These are phyloP conservation scores for Minunthozetes semirufus DNA, from an alignment of 2,888 invertebrate genomes.

Conservation along the genomic window DNA sequence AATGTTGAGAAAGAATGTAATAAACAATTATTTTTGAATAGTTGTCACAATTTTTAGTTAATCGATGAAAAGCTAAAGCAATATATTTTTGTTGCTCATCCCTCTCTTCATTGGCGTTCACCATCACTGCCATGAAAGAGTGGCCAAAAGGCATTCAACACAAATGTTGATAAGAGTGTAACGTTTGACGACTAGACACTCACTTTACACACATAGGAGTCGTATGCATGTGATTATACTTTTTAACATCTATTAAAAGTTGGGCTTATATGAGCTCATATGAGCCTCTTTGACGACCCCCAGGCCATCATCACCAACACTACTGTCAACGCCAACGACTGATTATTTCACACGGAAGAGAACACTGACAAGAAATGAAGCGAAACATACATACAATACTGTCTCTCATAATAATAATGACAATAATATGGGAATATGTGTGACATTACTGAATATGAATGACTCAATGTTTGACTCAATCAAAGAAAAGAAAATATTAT, in stretches of 20 bases:
- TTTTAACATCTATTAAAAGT: conserved; percentile 20
- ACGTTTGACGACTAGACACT: conserved; percentile 17
- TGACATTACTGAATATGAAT: background rate
- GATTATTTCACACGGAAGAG: conserved; percentile 22
- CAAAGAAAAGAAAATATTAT: background rate
- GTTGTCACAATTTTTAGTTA: conserved; percentile 11
- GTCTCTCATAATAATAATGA: background rate
- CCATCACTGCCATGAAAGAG: background rate
- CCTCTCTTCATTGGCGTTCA: background rate
- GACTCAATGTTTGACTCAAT: background rate
- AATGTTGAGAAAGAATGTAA: background rate
- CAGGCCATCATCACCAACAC: conserved; percentile 3
- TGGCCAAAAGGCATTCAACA: conserved; percentile 17
- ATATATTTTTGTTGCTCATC: conserved; percentile 22
- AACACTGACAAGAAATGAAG: conserved; percentile 10
- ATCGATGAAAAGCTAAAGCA: conserved; percentile 9
- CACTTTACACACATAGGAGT: background rate
- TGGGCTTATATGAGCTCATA: background rate
- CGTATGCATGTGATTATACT: conserved; percentile 24
- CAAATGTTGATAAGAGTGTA: conserved; percentile 10
- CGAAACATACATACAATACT: too few species aligned
- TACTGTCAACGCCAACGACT: conserved; percentile 6
- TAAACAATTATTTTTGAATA: conserved; percentile 15
- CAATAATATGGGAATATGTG: background rate
- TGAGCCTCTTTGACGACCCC: background rate